Evolutionary conservation across 2,797 vertebrate genomes (phyloP), one percentile per base, ranked within the genome.

Genomic region (Phataginus tricuspis): DNA sequence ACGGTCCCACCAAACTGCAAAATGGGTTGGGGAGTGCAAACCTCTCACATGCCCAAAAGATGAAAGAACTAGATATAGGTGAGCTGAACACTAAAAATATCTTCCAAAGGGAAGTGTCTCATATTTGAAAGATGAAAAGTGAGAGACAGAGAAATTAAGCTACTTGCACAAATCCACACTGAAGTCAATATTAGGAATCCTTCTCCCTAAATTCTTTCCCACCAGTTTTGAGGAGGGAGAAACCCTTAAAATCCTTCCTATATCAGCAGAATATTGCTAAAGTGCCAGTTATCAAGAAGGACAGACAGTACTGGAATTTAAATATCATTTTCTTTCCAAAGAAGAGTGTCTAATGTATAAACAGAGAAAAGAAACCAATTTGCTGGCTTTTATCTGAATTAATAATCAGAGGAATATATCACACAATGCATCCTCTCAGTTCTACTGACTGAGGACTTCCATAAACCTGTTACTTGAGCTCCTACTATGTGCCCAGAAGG

Each of bases 301-400:
- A 95, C 85, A 91, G 84, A 82, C 21, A 49, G 45, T 49, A 39
- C 14, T 59, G 3, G 21, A 95, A 96, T 95, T 86, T 97, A 97
- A 96, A 96, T 87, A 96, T 90, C 69, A n/a, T 91, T 95, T 91
- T 93, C 64, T 77, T 94, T 77, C 77, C 55, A 59, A 95, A 95
- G 51, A 82, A 91, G 86, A 93, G 55, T 64, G n/a, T 59, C 89
- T 91, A 85, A 31, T 69, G 55, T 85, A 63, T 90, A 89, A 91
- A 96, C 49, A 89, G 49, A 86, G 69, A 92, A 90, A 86, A 82
- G 51, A 94, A 88, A 79, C 21, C 31, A 72, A 51, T 92, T 80
- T 86, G 19, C 1, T 37, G 25, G 11, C 68, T 85, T 74, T 90
- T 75, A 80, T 92, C 53, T 89, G 57, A 94, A 96, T 95, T 87